These are phyloP conservation scores for Corythoichthys haematopterus DNA, from an alignment of 2,113 vertebrate genomes.

Conservation along the genomic window DNA sequence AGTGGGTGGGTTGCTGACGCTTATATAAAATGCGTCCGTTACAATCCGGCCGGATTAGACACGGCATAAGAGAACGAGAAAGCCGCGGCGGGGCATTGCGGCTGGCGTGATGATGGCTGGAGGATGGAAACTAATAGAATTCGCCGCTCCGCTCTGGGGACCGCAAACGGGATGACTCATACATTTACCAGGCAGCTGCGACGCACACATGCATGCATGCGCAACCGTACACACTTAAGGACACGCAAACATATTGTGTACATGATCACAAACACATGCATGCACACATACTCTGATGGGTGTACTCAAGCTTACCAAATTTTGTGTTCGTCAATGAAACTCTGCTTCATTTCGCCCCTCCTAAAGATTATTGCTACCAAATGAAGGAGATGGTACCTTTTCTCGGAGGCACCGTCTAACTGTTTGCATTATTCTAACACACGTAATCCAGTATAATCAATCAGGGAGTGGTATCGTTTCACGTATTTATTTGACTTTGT, in stretches of 20 bases:
- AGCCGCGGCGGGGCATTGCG: constrained; percentile 7
- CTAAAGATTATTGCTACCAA: no score
- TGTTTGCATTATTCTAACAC: no score
- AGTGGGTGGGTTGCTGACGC: neutral
- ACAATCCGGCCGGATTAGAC: constrained; percentile 15
- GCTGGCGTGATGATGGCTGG: constrained; percentile 24
- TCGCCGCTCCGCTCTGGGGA: constrained; percentile 43
- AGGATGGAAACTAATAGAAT: constrained; percentile 55
- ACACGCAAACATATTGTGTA: no score
- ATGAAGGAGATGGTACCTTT: no score
- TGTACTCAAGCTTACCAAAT: no score
- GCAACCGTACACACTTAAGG: neutral
- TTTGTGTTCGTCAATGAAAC: no score
- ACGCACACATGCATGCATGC: constrained; percentile 10
- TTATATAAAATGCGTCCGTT: constrained; percentile 35
- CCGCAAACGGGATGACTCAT: constrained; percentile 61
- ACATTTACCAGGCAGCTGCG: constrained; percentile 45
- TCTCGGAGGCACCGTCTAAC: no score
- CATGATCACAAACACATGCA: constrained; percentile 5
- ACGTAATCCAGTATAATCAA: no score
- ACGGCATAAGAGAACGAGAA: constrained; percentile 2
- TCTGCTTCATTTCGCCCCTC: no score
- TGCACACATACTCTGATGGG: neutral
- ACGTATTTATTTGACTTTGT: no score
- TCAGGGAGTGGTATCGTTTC: no score